Percentiles rank a stretch among this genome's conserved stretches.
phyloP scores from a whole-genome alignment of 2,888 invertebrate species.

The Ichneumoninae sp. region DNA sequence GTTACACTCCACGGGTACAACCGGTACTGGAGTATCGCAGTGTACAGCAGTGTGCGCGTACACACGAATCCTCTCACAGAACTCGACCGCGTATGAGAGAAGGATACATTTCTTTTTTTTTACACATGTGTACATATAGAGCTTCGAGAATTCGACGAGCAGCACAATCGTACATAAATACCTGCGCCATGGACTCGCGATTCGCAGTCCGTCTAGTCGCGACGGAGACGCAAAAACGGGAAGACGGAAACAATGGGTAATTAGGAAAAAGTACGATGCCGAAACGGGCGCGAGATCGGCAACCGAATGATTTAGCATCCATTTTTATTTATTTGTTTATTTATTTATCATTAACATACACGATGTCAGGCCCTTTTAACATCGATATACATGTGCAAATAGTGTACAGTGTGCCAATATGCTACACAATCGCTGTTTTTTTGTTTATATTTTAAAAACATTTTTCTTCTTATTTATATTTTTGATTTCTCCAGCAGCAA shows the following conservation, averaged over 20 bases:
- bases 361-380: no score
- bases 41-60: neutral
- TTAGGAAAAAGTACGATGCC: conserved; percentile 51
- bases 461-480: no score
- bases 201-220: conserved; percentile 31
- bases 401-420: no score
- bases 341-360: no score
- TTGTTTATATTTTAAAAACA: no score
- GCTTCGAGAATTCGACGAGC: neutral
- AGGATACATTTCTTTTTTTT: neutral
- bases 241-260: conserved; percentile 65
- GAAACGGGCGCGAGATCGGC: conserved; percentile 36
- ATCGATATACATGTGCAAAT: no score
- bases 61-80: neutral
- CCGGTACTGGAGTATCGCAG: neutral
- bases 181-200: conserved; percentile 4
- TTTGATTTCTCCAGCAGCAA: neutral
- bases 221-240: conserved; percentile 25
- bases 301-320: conserved; percentile 42
- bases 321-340: conserved; percentile 15
- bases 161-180: neutral
- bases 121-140: neutral
- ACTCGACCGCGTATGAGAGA: neutral
- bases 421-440: no score
- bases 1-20: conserved; percentile 4